Evolutionary conservation across 1,140 invertebrate species (phyloP).

Genomic region (Drosophila dunni): DNA sequence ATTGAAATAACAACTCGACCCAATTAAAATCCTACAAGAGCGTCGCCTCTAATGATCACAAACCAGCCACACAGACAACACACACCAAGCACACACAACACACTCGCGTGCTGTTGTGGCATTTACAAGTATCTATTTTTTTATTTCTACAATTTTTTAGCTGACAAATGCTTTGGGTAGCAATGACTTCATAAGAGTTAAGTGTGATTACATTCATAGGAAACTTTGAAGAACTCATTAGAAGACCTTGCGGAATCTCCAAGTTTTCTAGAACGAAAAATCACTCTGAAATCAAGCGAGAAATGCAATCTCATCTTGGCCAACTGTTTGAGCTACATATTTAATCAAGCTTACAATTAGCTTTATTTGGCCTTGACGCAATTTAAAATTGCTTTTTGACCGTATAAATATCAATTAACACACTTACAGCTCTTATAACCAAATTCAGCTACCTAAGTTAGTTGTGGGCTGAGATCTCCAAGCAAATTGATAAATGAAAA

Average conservation of each 20-base stretch:
- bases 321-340: slow-evolving; percentile 1
- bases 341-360: slow-evolving; percentile 1
- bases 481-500: too few relatives aligned
- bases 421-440: not conserved
- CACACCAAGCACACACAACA: not conserved
- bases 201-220: slow-evolving; percentile 20
- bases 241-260: not conserved
- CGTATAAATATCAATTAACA: not conserved
- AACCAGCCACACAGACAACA: slow-evolving; percentile 36
- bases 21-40: slow-evolving; percentile 52
- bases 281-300: slow-evolving; percentile 2
- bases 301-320: slow-evolving; percentile 8
- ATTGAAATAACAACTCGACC: slow-evolving; percentile 58
- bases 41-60: slow-evolving; percentile 38
- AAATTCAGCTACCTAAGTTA: not conserved
- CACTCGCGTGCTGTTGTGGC: slow-evolving; percentile 27
- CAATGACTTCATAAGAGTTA: slow-evolving; percentile 44
- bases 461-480: too few relatives aligned
- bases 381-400: not conserved
- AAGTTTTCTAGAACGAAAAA: not conserved
- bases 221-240: slow-evolving; percentile 9
- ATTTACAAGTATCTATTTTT: slow-evolving; percentile 39
- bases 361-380: not conserved
- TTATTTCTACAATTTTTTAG: slow-evolving; percentile 10
- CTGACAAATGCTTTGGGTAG: slow-evolving; percentile 18